Evolutionary conservation across 30 jellyfish, hydroid and myxozoan species (phyloP).

Genomic region (Morbakka virulenta): DNA sequence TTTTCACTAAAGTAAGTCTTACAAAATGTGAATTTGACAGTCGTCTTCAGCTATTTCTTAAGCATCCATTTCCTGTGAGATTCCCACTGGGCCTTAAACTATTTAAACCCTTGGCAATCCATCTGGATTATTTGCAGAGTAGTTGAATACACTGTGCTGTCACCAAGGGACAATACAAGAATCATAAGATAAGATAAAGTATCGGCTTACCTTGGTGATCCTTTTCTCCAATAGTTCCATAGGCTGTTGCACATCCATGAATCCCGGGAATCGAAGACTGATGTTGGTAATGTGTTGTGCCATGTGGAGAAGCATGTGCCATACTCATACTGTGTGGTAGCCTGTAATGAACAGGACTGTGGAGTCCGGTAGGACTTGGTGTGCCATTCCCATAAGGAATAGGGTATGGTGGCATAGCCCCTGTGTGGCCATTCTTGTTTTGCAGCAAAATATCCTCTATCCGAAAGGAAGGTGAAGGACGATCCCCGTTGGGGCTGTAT

Average conservation of each 20-base stretch:
- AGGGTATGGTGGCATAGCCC: constrained; percentile 10
- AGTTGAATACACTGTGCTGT: too few relatives aligned
- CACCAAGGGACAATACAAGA: too few relatives aligned
- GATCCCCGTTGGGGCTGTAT: constrained; percentile 59
- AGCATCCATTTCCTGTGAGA: too few relatives aligned
- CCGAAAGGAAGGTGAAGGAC: constrained; percentile 76
- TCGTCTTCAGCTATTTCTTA: too few relatives aligned
- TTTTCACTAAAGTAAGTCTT: too few relatives aligned
- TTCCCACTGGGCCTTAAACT: too few relatives aligned
- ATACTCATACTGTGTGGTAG: constrained; percentile 46
- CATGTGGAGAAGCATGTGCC: constrained; percentile 23
- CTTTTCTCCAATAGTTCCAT: constrained; percentile 16
- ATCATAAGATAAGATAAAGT: neutral
- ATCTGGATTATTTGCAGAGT: too few relatives aligned
- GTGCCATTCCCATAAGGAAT: constrained; percentile 31
- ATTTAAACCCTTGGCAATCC: too few relatives aligned
- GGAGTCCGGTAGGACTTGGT: constrained; percentile 40
- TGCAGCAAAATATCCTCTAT: constrained; percentile 79
- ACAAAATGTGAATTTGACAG: too few relatives aligned
- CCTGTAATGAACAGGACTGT: constrained; percentile 43
- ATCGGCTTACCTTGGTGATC: constrained; percentile 68
- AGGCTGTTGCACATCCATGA: constrained; percentile 55
- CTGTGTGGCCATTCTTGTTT: constrained; percentile 48
- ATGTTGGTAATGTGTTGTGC: constrained; percentile 33
- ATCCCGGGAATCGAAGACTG: constrained; percentile 37